Percentiles rank a stretch among this genome's conserved stretches.
Conservation (phyloP, 30 jellyfish, hydroid and myxozoan genomes). For the Pseudorhiza aurosa region DNA sequence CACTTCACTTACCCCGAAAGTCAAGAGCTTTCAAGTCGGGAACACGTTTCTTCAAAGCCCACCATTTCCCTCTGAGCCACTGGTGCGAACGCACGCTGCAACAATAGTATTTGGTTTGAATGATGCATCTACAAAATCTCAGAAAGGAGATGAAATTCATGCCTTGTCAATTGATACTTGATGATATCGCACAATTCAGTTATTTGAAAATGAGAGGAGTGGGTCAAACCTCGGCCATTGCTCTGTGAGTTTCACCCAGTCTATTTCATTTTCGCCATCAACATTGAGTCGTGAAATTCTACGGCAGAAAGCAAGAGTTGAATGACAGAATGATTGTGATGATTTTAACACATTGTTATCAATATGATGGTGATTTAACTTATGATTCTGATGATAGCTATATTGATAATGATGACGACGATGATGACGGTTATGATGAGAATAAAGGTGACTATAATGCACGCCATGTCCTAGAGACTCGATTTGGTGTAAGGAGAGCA, state of each 20-base stretch:
- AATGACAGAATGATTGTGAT: not conserved
- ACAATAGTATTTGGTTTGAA: too few species aligned
- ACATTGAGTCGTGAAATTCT: constrained; percentile 58
- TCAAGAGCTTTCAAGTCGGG: constrained; percentile 56
- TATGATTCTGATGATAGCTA: not conserved
- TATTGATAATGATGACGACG: not conserved
- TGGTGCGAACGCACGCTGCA: constrained; percentile 96
- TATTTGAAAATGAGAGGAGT: too few species aligned
- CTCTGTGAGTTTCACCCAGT: constrained; percentile 75
- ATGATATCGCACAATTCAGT: too few species aligned
- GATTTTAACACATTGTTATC: not conserved
- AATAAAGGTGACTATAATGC: not conserved
- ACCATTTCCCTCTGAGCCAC: constrained; percentile 97
- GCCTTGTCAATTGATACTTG: too few species aligned
- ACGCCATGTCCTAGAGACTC: too few species aligned
- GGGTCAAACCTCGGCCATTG: constrained; percentile 92
- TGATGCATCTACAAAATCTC: too few species aligned
- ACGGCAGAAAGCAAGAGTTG: not conserved
- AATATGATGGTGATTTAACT: not conserved
- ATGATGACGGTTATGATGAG: not conserved
- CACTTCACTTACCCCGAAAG: constrained; percentile 55
- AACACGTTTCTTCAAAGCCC: constrained; percentile 82
- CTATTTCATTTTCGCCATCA: constrained; percentile 63
- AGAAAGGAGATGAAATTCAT: too few species aligned
- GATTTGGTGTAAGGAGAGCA: too few species aligned